Evolutionary conservation across 2,113 vertebrate species (phyloP), one percentile per base, ranked within the genome.

Genomic region (Sclerurus mexicanus): DNA sequence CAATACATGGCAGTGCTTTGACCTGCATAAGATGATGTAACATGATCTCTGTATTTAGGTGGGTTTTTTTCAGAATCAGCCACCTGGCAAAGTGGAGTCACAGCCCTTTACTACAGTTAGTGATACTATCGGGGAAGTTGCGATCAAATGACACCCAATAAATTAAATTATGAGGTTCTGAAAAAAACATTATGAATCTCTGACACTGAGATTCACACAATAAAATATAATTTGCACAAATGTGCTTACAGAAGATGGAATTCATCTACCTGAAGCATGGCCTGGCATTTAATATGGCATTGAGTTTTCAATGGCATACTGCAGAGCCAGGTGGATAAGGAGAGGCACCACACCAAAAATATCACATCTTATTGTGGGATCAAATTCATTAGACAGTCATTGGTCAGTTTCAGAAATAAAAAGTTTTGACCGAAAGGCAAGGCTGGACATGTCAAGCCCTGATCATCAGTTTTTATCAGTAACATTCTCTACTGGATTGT

Each of bases 371-470:
- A n/a, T 50, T 67, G 33, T 59, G 47, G 14, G 28, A 66, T 87
- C 20, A 40, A 74, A 53, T 92, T 77, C 58, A 69, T 66, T 33
- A 83, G 28, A 49, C 2, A 49, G 10, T 4, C 18, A 21, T 40
- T 73, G 28, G 7, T 10, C 5, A 62, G 14, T 25, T 80, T 86
- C 80, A 89, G 59, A 90, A 94, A 67, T 5, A 90, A 12, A 72
- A 78, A 75, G 23, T 18, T 79, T 86, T 69, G 49, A 83, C 35
- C 44, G 37, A 77, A 30, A 78, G 12, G 19, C n/a, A 82, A 46
- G 15, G n/a, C 10, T 13, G 11, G 5, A 66, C 19, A 18, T 20
- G 9, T 63, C 17, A 55, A 37, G 3, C 2, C 4, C 11, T 1
- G 1, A 37, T 30, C 13, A 59, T 28, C 12, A 37, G 23, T 71